Base-by-base conservation (phyloP, 2,113 vertebrate species). In the Eudyptes chrysolophus region DNA sequence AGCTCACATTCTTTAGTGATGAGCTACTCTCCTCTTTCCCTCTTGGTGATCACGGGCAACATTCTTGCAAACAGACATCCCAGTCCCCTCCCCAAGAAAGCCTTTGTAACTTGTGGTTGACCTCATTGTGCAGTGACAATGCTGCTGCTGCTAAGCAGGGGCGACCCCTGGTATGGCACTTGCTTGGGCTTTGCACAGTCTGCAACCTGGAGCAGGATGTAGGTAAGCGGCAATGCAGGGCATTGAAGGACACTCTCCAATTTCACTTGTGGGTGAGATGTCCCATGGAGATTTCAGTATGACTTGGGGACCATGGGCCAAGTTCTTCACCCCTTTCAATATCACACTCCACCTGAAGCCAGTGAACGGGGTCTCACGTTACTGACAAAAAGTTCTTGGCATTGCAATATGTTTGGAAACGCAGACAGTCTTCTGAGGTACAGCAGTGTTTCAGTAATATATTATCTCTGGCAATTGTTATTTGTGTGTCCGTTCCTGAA, bases 1-100 rank as follows among this genome's bases (percentile, higher is more conserved):
- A 97, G 61, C 84, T 95, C 60, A 20, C 96, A 97, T 97, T 97
- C 96, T 96, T 97, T 93, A n/a, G 79, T 88, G 87, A 96, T 97
- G 96, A 97, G 91, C 71, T 97, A 77, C 46, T 87, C 57, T 48
- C 15, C 54, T 52, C 52, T 93, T 89, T 92, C 48, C 32, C 57
- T 58, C 42, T 30, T 65, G 42, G 55, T 89, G 75, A 90, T 95
- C 87, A 78, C 0, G 2, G 87, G 79, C 84, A 93, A 6, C 81
- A 75, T 87, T 96, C 81, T 78, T 89, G 83, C 90, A 71, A 88
- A 51, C 64, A 90, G 93, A 74, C 46, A 0, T 71, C 60, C 44
- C 52, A 75, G 48, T 86, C 36, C 8, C 29, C 24, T 42, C 49
- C 44, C 7, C 57, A 82, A 61, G 71, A 77, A 69, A 90, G 71